A percentile compares a stretch with the other conserved stretches of the same genome.
phyloP scores from a whole-genome alignment of 1,140 invertebrate genomes.

The Thereuonema tuberculata region DNA sequence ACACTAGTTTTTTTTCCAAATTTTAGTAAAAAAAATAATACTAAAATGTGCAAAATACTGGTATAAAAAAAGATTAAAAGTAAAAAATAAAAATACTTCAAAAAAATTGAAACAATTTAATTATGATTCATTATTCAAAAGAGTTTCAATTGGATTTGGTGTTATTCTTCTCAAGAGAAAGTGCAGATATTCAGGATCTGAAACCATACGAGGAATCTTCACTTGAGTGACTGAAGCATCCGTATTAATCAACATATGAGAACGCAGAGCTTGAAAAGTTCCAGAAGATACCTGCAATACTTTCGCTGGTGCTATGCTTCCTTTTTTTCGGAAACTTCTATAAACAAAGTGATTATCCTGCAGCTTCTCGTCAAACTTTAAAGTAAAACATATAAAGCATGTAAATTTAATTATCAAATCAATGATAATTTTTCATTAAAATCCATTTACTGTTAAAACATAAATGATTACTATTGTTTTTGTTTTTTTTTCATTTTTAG shows the following conservation, averaged over 20 bases:
- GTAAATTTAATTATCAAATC: not conserved
- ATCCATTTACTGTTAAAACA: not conserved
- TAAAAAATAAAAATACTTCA: too few species aligned
- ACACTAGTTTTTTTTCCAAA: too few species aligned
- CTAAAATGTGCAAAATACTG: too few species aligned
- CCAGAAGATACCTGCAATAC: not conserved
- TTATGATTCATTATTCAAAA: too few species aligned
- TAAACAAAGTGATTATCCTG: not conserved
- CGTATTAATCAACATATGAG: not conserved
- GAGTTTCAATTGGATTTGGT: too few species aligned
- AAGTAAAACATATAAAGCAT: not conserved
- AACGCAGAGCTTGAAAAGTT: not conserved
- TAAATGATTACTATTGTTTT: not conserved
- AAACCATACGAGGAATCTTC: constrained; percentile 3
- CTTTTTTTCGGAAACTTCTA: not conserved
- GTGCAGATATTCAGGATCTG: too few species aligned
- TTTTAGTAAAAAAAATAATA: too few species aligned
- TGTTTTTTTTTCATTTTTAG: not conserved
- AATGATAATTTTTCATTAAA: not conserved
- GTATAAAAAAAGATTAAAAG: too few species aligned
- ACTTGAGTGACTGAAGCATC: not conserved
- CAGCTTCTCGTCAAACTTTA: not conserved
- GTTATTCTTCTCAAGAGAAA: too few species aligned
- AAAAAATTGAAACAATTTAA: too few species aligned
- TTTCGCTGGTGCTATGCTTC: not conserved